phyloP scores from a whole-genome alignment of 30 jellyfish, hydroid and myxozoan species.

The Rhopilema esculentum region DNA sequence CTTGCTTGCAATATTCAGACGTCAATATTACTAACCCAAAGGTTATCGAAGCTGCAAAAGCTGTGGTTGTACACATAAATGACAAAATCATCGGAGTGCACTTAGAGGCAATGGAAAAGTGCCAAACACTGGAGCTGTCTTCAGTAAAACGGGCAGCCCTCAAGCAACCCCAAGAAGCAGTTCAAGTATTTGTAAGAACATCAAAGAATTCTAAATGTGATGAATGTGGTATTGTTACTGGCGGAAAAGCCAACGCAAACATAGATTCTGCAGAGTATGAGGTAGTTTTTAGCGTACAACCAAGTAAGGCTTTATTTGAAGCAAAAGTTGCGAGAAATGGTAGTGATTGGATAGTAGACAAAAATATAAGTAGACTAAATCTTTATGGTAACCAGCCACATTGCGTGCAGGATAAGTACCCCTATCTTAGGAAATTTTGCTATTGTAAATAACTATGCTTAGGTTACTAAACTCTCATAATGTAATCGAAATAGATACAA shows the following conservation, averaged over 20 bases:
- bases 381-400: constrained; percentile 74
- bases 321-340: constrained; percentile 39
- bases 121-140: constrained; percentile 27
- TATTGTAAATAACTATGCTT: constrained; percentile 28
- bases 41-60: constrained; percentile 50
- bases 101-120: constrained; percentile 28
- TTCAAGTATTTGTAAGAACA: constrained; percentile 44
- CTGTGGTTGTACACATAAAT: constrained; percentile 56
- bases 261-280: constrained; percentile 31
- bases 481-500: too few species aligned
- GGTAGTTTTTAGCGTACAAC: constrained; percentile 75
- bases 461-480: too few species aligned
- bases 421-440: constrained; percentile 62
- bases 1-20: constrained; percentile 61
- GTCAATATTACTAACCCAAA: constrained; percentile 11
- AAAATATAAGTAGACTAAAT: constrained; percentile 59
- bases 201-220: constrained; percentile 49
- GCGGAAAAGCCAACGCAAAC: neutral
- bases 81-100: constrained; percentile 13
- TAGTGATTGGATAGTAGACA: constrained; percentile 1
- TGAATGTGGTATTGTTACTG: constrained; percentile 63
- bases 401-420: constrained; percentile 55
- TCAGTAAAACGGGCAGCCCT: constrained; percentile 45
- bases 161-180: constrained; percentile 51
- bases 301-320: constrained; percentile 81